Conservation (phyloP, 2,113 vertebrate genomes). For the Pavo muticus region DNA sequence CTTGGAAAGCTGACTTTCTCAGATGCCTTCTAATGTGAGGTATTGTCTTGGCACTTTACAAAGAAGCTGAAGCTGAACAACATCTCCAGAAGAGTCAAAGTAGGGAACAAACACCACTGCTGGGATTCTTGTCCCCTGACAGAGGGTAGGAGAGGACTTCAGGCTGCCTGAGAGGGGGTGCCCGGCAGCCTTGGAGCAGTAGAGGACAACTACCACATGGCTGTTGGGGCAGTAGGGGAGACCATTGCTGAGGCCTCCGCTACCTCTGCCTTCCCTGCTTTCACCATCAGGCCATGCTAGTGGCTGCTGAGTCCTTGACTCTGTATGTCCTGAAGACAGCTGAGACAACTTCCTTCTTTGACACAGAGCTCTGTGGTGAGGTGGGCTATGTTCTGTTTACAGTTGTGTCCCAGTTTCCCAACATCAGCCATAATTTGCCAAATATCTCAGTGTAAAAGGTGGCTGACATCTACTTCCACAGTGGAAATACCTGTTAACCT, state of each 20-base stretch:
- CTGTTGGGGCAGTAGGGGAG: not conserved
- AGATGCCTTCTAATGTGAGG: not conserved
- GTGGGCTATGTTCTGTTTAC: not conserved
- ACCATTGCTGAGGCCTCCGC: not conserved
- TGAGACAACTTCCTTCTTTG: rapidly evolving
- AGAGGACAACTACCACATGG: not conserved
- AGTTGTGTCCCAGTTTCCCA: not conserved
- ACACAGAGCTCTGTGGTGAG: not conserved
- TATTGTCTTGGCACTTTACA: not conserved
- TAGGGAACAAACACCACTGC: not conserved
- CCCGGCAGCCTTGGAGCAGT: rapidly evolving
- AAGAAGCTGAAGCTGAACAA: not conserved
- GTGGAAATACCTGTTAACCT: not conserved
- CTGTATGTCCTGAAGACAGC: not conserved
- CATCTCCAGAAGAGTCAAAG: not conserved
- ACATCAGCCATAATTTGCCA: not conserved
- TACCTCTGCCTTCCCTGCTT: not conserved
- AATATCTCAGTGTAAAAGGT: not conserved
- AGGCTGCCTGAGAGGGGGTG: rapidly evolving
- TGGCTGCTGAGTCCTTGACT: not conserved
- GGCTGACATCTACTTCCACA: not conserved
- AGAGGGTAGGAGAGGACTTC: not conserved
- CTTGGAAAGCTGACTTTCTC: not conserved
- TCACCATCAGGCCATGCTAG: rapidly evolving
- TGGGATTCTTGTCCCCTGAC: not conserved